Percentiles rank a stretch among this genome's conserved stretches.
phyloP scores from a whole-genome alignment of 2,797 vertebrate genomes.

The Enoplosus armatus region DNA sequence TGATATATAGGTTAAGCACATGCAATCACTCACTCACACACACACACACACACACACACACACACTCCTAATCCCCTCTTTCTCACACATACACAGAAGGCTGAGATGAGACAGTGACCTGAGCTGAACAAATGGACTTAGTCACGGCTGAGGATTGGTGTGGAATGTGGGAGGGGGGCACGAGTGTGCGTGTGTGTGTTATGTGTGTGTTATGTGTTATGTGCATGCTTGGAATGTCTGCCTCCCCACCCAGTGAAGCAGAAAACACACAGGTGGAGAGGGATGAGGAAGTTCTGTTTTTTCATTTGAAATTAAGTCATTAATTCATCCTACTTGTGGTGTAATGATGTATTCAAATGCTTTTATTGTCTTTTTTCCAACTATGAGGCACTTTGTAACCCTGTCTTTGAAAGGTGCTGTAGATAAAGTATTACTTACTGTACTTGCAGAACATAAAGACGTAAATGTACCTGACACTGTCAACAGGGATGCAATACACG shows the following conservation, averaged over 20 bases:
- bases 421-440: background rate
- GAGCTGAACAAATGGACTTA: slow-evolving; percentile 86
- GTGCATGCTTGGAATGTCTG: slow-evolving; percentile 75
- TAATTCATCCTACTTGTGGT: background rate
- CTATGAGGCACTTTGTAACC: background rate
- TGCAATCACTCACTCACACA: slow-evolving; percentile 28
- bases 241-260: slow-evolving; percentile 75
- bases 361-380: background rate
- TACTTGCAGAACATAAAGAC: background rate
- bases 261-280: slow-evolving; percentile 77
- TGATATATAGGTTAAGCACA: slow-evolving; percentile 26
- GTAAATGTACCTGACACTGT: background rate
- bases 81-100: slow-evolving; percentile 43
- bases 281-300: slow-evolving; percentile 11
- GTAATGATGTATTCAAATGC: background rate
- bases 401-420: background rate
- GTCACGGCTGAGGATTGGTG: slow-evolving; percentile 84
- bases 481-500: background rate
- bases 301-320: background rate
- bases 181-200: slow-evolving; percentile 44
- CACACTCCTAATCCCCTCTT: slow-evolving; percentile 14
- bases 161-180: slow-evolving; percentile 83
- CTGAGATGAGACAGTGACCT: slow-evolving; percentile 80
- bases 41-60: slow-evolving; percentile 32
- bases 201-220: slow-evolving; percentile 43